Conservation (phyloP, 2,888 invertebrate genomes). For the Spatulosminthurus flaviceps region DNA sequence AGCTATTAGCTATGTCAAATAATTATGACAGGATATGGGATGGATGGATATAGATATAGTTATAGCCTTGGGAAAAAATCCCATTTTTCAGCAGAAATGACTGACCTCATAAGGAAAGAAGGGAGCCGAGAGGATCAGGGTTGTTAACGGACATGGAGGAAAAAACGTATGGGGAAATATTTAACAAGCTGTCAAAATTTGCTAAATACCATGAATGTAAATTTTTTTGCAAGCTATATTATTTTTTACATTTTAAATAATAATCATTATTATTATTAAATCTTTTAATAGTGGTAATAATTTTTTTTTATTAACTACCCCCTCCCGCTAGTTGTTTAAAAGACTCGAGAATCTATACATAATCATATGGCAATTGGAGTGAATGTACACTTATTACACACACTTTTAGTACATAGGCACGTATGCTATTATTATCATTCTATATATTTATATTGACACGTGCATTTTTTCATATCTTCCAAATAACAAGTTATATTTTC, state of each 20-base stretch:
- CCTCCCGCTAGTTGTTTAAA: too few species aligned
- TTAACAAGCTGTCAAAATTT: conserved; percentile 5
- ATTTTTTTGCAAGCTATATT: not conserved
- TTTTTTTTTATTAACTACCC: not conserved
- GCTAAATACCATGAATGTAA: conserved; percentile 10
- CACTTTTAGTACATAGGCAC: too few species aligned
- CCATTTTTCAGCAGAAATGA: conserved; percentile 4
- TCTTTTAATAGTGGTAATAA: conserved; percentile 10
- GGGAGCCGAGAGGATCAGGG: not conserved
- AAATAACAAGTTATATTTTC: not conserved
- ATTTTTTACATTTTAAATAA: not conserved
- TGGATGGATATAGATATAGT: too few species aligned
- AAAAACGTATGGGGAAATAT: not conserved
- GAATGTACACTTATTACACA: too few species aligned
- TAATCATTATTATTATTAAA: too few species aligned
- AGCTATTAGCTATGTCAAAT: too few species aligned
- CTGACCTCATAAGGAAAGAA: conserved; percentile 3
- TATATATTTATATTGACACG: conserved; percentile 2
- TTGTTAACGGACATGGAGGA: not conserved
- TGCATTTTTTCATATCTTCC: not conserved
- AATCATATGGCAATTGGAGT: too few species aligned
- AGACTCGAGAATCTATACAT: too few species aligned
- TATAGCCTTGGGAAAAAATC: conserved; percentile 1
- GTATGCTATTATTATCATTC: not conserved
- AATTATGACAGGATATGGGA: too few species aligned